These are phyloP conservation scores for Gymnoscopelus braueri DNA, from an alignment of 2,797 vertebrate genomes.

Conservation along the genomic window DNA sequence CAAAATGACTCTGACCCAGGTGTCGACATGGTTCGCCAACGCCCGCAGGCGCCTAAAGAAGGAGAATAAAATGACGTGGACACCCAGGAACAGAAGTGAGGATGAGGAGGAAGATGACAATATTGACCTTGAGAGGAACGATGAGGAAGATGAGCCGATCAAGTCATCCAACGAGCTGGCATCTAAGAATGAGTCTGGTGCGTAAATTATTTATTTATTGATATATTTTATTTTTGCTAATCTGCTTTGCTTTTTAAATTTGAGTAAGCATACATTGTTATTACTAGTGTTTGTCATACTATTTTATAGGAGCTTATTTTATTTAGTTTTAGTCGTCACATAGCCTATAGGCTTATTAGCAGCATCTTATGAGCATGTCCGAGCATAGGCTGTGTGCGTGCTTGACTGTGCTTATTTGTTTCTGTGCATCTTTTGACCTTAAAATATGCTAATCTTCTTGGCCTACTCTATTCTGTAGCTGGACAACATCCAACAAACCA, in stretches of 20 bases:
- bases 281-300: no score
- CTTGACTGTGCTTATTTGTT: background rate
- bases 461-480: constrained; percentile 36
- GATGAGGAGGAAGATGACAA: constrained; percentile 94
- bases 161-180: constrained; percentile 77
- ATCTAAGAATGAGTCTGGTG: constrained; percentile 72
- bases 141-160: constrained; percentile 84
- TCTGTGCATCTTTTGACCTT: background rate
- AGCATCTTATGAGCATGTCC: background rate
- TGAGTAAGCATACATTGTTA: background rate
- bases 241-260: background rate
- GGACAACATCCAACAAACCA: constrained; percentile 37
- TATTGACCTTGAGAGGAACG: constrained; percentile 90
- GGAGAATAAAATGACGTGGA: constrained; percentile 91
- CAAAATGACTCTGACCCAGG: constrained; percentile 87
- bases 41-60: constrained; percentile 86
- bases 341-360: no score
- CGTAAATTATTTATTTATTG: constrained; percentile 15
- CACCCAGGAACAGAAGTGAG: constrained; percentile 89
- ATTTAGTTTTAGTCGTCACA: background rate
- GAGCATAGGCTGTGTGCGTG: background rate
- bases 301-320: no score
- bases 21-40: constrained; percentile 90
- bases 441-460: background rate
- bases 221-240: background rate